phyloP scores from a whole-genome alignment of 2,888 invertebrate genomes.

The Coremacera marginata region DNA sequence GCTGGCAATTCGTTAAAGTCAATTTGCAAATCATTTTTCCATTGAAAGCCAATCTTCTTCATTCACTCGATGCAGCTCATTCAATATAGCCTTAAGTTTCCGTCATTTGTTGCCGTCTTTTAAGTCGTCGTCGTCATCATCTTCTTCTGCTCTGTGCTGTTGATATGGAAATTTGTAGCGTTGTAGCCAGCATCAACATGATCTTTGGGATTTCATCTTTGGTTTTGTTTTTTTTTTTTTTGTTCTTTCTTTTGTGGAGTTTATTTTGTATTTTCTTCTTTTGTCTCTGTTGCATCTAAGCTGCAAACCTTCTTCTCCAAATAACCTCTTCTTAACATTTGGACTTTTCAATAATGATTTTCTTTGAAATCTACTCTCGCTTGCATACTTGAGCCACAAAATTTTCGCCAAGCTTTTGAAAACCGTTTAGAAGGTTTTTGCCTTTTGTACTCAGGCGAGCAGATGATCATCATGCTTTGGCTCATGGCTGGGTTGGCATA shows the following conservation, averaged over 20 bases:
- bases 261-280: background rate
- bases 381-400: constrained; percentile 35
- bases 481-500: background rate
- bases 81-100: constrained; percentile 19
- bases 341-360: constrained; percentile 59
- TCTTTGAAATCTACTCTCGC: constrained; percentile 62
- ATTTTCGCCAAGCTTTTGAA: constrained; percentile 17
- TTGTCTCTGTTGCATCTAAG: background rate
- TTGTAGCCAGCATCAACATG: constrained; percentile 30
- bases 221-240: background rate
- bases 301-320: constrained; percentile 12
- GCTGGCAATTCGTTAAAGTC: constrained; percentile 63
- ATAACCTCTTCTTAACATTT: constrained; percentile 13
- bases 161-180: constrained; percentile 36
- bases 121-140: background rate
- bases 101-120: constrained; percentile 17
- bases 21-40: constrained; percentile 66
- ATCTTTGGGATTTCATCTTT: constrained; percentile 9
- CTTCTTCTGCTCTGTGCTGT: background rate
- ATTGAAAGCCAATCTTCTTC: constrained; percentile 63
- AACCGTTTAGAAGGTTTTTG: background rate
- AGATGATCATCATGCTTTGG: too few species aligned
- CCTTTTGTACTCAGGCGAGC: background rate
- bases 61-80: background rate
- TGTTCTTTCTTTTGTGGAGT: background rate